Base-by-base conservation (phyloP, 2,797 vertebrate species). In the Chelonia mydas region DNA sequence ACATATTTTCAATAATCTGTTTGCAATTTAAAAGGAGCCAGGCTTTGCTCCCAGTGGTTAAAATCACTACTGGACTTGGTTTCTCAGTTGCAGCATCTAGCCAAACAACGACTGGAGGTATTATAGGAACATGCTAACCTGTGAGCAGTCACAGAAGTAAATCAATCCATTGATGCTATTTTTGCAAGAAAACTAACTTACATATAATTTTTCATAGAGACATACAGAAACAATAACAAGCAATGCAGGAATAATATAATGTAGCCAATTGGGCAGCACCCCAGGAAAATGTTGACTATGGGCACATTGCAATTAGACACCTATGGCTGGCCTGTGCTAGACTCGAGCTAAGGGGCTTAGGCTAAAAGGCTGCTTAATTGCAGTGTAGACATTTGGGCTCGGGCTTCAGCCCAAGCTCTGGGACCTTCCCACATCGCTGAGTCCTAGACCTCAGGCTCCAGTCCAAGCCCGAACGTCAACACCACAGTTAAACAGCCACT, bases 151-250 rank as follows among this genome's bases (percentile, higher is more conserved):
- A 3, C 41, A 85, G 72, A 5, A 27, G 84, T 54, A 83, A 94
- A 87, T 83, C 41, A 21, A 81, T 8, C 65, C 57, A 84, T 7
- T 21, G 37, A 50, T 50, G 25, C 1, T 76, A 1, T 41, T 17
- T 92, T 94, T 77, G 80, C 19, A 51, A 37, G 25, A 74, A 93
- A 94, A 94, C 53, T 57, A n/a, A 11, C 65, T n/a, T 61, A 25
- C 2, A 21, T 45, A 2, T 53, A 81, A 80, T 90, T 96, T 91
- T 41, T 95, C 51, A 82, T 33, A 0, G 95, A 90, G 15, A 55
- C 47, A 86, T 9, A 78, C 28, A 89, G 33, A 86, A 91, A 78
- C 0, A 6, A 9, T n/a, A 83, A 9, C 28, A 90, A 28, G 6
- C 8, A 84, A 31, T 11, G 80, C 25, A n/a, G 59, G 47, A 88